Conservation (phyloP, 2,797 vertebrate genomes). For the Tolypeutes matacus region DNA sequence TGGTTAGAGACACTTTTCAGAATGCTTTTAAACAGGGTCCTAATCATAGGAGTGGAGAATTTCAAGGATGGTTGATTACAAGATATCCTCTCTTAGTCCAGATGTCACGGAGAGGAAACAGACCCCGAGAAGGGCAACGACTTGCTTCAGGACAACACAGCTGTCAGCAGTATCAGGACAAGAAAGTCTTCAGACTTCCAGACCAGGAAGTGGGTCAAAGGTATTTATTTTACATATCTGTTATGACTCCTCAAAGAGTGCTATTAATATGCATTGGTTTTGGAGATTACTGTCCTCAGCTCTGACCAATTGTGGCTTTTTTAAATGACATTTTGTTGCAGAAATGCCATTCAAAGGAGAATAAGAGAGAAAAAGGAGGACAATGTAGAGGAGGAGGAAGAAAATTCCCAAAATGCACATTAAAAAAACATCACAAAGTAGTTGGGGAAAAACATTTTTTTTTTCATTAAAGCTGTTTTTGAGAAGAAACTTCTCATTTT, state of each 20-base stretch:
- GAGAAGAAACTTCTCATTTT: slow-evolving; percentile 28
- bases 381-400: neutral
- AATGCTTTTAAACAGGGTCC: neutral
- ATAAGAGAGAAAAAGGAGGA: neutral
- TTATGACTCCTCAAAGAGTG: neutral
- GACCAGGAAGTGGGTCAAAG: neutral
- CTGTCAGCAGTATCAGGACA: neutral
- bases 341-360: slow-evolving; percentile 4
- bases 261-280: slow-evolving; percentile 45
- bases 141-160: neutral
- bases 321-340: neutral
- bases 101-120: neutral
- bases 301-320: slow-evolving; percentile 12
- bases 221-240: slow-evolving; percentile 31
- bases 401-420: neutral
- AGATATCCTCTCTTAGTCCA: slow-evolving; percentile 1
- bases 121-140: neutral
- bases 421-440: neutral
- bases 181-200: neutral
- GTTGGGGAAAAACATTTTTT: neutral
- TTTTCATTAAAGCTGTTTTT: slow-evolving; percentile 5
- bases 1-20: slow-evolving; percentile 3
- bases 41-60: neutral
- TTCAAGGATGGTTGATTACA: neutral
- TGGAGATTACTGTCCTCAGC: neutral